phyloP scores from a whole-genome alignment of 2,797 vertebrate species.

The Cynopterus sphinx region DNA sequence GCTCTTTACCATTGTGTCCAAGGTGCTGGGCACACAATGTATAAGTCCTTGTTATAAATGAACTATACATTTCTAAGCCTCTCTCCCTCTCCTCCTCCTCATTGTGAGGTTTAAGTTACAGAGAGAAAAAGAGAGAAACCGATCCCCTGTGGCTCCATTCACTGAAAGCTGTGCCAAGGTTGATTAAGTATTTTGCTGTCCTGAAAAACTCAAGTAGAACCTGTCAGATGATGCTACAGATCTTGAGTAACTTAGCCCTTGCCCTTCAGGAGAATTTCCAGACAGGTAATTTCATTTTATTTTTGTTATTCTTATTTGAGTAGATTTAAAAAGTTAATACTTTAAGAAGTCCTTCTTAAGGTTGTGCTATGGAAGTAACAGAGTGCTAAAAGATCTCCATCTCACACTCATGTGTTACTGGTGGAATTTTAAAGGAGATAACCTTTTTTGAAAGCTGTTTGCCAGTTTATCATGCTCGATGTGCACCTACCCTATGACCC shows the following conservation, averaged over 20 bases:
- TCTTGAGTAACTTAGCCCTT: background rate
- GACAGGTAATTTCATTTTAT: conserved; percentile 8
- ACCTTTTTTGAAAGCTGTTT: background rate
- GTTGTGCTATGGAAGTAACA: background rate
- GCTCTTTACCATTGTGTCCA: background rate
- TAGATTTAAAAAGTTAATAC: background rate
- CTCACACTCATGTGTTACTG: background rate
- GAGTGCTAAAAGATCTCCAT: background rate
- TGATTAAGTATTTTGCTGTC: conserved; percentile 32
- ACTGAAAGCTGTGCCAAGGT: background rate
- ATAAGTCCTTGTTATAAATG: conserved; percentile 44
- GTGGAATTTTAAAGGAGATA: background rate
- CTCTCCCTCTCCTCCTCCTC: background rate
- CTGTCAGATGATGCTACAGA: background rate
- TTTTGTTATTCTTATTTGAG: background rate
- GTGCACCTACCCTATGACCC: background rate
- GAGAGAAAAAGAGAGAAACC: conserved; percentile 9
- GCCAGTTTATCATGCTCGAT: background rate
- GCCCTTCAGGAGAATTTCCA: conserved; percentile 38
- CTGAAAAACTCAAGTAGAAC: conserved; percentile 30
- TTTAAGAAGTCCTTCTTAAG: background rate
- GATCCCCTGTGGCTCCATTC: background rate
- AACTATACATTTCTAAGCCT: conserved; percentile 18
- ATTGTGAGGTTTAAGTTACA: conserved; percentile 27
- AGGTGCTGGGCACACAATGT: background rate